Base-by-base conservation (phyloP, 2,113 vertebrate species). In the Emydocephalus ijimae region DNA sequence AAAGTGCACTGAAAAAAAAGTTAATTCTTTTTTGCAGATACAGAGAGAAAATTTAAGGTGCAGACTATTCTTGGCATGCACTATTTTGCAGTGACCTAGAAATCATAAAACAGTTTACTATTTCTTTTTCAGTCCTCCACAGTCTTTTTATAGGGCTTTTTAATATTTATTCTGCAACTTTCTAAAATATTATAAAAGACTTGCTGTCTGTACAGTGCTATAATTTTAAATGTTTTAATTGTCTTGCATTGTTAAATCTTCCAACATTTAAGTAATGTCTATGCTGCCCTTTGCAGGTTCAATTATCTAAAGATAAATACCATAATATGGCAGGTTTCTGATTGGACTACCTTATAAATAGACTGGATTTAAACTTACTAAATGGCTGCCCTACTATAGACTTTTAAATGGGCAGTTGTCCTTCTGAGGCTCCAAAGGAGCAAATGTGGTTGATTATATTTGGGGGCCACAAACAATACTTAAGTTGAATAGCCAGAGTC, bases 121-220 rank as follows among this genome's bases (percentile, higher is more conserved):
- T 93, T 55, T 21, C 34, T 24, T 87, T 26, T 26, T 87, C 21
- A 26, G 45, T 87, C 85, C 4, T 34, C 48, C 43, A 48, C 34
- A 48, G 1, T 12, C 24, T 52, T 86, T 48, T 86, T 26, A 86
- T 26, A 26, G 39, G 43, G 34, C 0, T 3, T 39, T 21, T 24
- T 94, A 88, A 95, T 95, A 85, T 92, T 94, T 43, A 54, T 89
- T 52, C 95, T 95, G 89, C 95, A 96, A 94, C 92, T 92, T 94
- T 94, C 91, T 95, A 91, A 91, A 45, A 26, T 57, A 9, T 43
- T 64, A 86, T 64, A 94, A 90, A 95, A 6, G 92, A 96, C 94
- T 92, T 92, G 92, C 91, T 93, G 54, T 88, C 52, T 93, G 57
- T 93, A 88, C 45, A 92, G 92, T 94, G 52, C 89, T 90, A 57